phyloP scores from a whole-genome alignment of 2,113 vertebrate genomes.

The Cathartes aura region DNA sequence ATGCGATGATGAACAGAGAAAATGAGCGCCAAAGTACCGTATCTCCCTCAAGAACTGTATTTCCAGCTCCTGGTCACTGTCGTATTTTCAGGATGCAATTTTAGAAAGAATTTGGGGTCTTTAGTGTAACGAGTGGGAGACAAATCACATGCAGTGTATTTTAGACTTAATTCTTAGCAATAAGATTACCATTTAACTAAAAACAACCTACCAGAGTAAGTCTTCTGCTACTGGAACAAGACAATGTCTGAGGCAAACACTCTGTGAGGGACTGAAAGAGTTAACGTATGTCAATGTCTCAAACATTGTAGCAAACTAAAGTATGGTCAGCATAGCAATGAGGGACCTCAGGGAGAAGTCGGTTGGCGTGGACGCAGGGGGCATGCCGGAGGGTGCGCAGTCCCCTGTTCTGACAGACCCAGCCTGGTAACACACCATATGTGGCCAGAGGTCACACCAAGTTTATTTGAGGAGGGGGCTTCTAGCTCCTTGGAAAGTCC shows the following conservation, averaged over 20 bases:
- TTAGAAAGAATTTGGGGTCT: background rate
- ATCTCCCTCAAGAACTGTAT: background rate
- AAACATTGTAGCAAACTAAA: too few species aligned
- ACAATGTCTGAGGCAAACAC: background rate
- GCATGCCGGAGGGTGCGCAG: too few species aligned
- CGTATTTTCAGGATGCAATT: background rate
- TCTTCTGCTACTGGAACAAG: background rate
- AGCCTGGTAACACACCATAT: too few species aligned
- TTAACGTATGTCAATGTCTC: too few species aligned
- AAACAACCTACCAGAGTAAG: background rate
- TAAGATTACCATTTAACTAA: background rate
- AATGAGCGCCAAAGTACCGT: background rate
- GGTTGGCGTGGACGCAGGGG: too few species aligned
- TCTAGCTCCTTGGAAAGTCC: too few species aligned
- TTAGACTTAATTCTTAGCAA: background rate
- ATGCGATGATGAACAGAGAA: background rate
- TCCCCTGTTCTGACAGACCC: too few species aligned
- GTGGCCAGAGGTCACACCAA: too few species aligned
- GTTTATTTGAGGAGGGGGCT: too few species aligned
- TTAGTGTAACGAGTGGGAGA: background rate
- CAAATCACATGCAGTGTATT: background rate
- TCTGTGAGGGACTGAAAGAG: too few species aligned
- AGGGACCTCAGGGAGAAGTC: too few species aligned
- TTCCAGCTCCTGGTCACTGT: background rate
- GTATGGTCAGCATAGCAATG: too few species aligned